Conservation (phyloP, 2,113 vertebrate genomes). For the Boleophthalmus pectinirostris region DNA sequence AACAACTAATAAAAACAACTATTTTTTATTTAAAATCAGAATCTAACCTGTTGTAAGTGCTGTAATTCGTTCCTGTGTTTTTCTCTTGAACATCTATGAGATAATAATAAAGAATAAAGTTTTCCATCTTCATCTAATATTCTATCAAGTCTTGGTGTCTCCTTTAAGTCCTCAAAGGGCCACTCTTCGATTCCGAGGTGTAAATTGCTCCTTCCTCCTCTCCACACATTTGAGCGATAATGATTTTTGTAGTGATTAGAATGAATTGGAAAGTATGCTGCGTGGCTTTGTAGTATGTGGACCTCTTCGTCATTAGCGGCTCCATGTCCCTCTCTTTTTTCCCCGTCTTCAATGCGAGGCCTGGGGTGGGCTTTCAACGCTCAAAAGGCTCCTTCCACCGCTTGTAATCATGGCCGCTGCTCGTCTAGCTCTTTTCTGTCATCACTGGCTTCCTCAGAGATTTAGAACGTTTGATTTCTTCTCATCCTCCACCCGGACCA, state of each 20-base stretch:
- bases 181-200: slow-evolving; percentile 56
- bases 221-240: slow-evolving; percentile 62
- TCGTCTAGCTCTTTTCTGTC: slow-evolving; percentile 54
- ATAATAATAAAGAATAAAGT: slow-evolving; percentile 46
- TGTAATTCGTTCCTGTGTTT: slow-evolving; percentile 19
- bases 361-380: slow-evolving; percentile 74
- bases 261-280: slow-evolving; percentile 66
- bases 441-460: slow-evolving; percentile 73
- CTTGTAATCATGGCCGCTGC: slow-evolving; percentile 81
- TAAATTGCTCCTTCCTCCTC: slow-evolving; percentile 58
- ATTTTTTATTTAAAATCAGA: no score
- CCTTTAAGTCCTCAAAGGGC: slow-evolving; percentile 59
- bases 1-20: no score
- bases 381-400: slow-evolving; percentile 74
- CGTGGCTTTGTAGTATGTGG: slow-evolving; percentile 60
- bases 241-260: slow-evolving; percentile 78
- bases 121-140: slow-evolving; percentile 58
- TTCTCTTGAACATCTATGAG: slow-evolving; percentile 43
- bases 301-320: slow-evolving; percentile 74
- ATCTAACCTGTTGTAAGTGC: no score
- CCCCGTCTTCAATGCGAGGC: slow-evolving; percentile 64
- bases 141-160: slow-evolving; percentile 52
- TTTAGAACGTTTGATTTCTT: slow-evolving; percentile 72
- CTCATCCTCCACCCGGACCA: slow-evolving; percentile 59
- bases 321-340: slow-evolving; percentile 49